Conservation (phyloP, 1,140 invertebrate species). For the Oscheius sp. region DNA sequence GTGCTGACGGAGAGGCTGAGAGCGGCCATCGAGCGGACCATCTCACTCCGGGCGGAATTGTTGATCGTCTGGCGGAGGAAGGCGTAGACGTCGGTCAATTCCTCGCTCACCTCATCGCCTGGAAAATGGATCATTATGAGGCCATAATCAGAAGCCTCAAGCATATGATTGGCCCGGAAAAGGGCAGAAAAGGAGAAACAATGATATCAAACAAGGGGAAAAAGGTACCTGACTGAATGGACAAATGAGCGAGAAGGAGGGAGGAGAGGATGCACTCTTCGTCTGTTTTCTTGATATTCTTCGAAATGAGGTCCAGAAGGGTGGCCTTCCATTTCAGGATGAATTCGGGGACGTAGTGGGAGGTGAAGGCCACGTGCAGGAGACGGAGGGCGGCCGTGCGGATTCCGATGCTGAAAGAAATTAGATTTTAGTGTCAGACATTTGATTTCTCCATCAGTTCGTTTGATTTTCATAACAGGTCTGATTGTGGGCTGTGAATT, state of each 20-base stretch:
- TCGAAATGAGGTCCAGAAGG: not conserved
- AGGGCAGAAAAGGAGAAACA: not conserved
- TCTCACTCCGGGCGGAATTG: not conserved
- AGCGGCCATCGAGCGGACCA: conserved; percentile 8
- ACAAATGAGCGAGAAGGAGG: not conserved
- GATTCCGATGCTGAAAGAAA: conserved; percentile 14
- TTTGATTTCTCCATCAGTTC: not conserved
- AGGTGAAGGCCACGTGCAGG: conserved; percentile 15
- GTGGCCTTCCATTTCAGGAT: conserved; percentile 17
- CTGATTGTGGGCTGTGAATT: no score
- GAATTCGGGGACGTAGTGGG: conserved; percentile 5
- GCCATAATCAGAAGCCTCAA: no score
- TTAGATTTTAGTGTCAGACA: not conserved
- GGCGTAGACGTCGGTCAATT: not conserved
- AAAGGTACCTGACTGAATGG: conserved; percentile 8
- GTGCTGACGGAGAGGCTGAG: conserved; percentile 1
- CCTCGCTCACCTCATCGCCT: conserved; percentile 24
- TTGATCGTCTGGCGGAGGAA: conserved; percentile 16
- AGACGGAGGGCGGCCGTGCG: conserved; percentile 17
- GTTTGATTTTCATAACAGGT: not conserved
- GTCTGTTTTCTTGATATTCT: conserved; percentile 24
- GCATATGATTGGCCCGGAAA: no score
- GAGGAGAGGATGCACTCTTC: conserved; percentile 9
- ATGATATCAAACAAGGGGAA: not conserved
- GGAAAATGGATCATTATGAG: not conserved